Base-by-base conservation (phyloP, 2,113 vertebrate species). In the Antennarius striatus region DNA sequence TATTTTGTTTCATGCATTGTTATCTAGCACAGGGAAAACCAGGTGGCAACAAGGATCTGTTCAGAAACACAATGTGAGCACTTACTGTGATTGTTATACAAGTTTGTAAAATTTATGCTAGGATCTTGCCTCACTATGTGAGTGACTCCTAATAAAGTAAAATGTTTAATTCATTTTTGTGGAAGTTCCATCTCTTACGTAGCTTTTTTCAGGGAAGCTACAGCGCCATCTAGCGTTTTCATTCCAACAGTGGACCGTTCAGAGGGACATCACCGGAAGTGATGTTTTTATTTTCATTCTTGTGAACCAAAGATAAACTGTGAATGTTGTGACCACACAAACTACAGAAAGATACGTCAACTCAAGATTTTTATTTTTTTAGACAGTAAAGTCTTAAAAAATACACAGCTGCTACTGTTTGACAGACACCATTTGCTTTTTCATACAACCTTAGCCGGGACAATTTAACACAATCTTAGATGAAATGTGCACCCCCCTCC, bases 401-500 rank as follows among this genome's bases (percentile, higher is more conserved):
- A 91, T 76, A 90, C 78, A 86, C 73, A 74, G 84, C 68, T 80
- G 87, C 86, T 89, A 86, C 88, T 68, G 79, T 85, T 73, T 57
- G 76, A 90, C 83, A 85, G 77, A 74, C 71, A 47, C 77, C 58
- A 43, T 60, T 65, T 64, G 59, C 46, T 54, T 71, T 70, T 36
- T 43, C 58, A 7, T 45, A 56, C 62, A 3, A 4, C 16, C 55
- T 54, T 14, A 54, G 17, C 49, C 15, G 32, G 68, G 56, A 88
- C 89, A 82, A 90, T 80, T 58, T 67, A 82, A 91, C 93, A 90
- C 90, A 91, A 86, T 84, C 57, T 92, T 77, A 78, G 82, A 91
- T 93, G 95, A 94, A 94, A 92, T 90, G 90, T 89, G 89, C 92
- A 89, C 79, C 89, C 71, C 80, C 86, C 84, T 80, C 84, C 84